These are phyloP conservation scores for Diaphora mendica DNA, from an alignment of 2,888 invertebrate genomes.

Conservation along the genomic window DNA sequence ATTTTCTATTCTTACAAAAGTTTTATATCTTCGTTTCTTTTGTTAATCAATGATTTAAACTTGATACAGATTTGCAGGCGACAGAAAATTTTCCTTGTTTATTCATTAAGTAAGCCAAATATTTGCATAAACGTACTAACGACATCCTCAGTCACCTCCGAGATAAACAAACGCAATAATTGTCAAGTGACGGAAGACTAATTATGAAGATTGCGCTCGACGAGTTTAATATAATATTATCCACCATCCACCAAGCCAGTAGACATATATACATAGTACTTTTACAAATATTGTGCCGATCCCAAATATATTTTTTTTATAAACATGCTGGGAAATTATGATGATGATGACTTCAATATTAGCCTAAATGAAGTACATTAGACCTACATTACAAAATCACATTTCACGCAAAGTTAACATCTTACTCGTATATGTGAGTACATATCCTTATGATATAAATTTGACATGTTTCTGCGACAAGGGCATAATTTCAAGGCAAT, in stretches of 20 bases:
- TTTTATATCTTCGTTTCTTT: neutral
- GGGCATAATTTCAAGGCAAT: neutral
- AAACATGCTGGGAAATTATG: neutral
- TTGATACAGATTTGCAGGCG: conserved; percentile 19
- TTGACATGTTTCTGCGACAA: neutral
- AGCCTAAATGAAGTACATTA: neutral
- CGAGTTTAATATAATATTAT: conserved; percentile 3
- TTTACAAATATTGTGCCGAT: neutral
- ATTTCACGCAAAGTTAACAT: neutral
- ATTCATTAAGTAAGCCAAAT: conserved; percentile 47
- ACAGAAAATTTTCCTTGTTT: conserved; percentile 34
- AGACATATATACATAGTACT: neutral
- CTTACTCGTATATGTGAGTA: neutral
- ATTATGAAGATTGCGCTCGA: conserved; percentile 1
- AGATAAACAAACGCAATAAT: conserved; percentile 14
- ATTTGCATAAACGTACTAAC: conserved; percentile 43
- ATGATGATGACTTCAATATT: neutral
- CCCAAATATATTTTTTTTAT: neutral
- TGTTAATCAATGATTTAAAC: conserved; percentile 1
- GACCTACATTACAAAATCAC: neutral
- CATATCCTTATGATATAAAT: neutral
- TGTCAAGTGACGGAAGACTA: conserved; percentile 13
- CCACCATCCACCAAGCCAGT: neutral
- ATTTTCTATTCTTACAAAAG: neutral
- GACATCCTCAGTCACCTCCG: conserved; percentile 34